Percentiles rank a stretch among this genome's conserved stretches.
Conservation (phyloP, 2,113 vertebrate species). For the Megaceryle torquata region DNA sequence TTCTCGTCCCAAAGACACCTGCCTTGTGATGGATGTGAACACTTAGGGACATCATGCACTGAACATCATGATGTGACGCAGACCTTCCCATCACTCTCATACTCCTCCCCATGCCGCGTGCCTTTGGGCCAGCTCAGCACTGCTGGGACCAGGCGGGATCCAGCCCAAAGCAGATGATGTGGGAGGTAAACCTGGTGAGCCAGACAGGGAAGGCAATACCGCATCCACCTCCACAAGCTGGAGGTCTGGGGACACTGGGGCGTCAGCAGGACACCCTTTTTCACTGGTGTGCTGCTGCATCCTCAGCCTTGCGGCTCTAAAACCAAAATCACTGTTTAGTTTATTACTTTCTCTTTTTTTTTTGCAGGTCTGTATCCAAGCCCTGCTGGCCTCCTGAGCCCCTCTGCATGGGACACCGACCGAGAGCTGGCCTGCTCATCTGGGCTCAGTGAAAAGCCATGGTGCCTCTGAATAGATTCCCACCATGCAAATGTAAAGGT, state of each 20-base stretch:
- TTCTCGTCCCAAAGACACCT: not conserved
- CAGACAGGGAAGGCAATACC: not conserved
- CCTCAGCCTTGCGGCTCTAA: not conserved
- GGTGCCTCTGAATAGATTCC: not conserved
- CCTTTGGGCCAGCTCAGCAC: not conserved
- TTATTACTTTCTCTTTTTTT: not conserved
- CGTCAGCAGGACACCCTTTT: not conserved
- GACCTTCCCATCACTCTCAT: not conserved
- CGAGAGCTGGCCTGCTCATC: not conserved
- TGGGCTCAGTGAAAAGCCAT: not conserved
- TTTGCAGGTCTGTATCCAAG: not conserved
- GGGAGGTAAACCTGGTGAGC: not conserved
- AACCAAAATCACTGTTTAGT: not conserved
- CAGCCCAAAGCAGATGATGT: not conserved
- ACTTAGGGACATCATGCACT: accelerated
- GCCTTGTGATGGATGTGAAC: not conserved
- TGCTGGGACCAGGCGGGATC: not conserved
- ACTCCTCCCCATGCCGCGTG: accelerated
- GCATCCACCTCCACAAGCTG: not conserved
- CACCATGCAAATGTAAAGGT: not conserved
- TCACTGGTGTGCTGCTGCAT: not conserved
- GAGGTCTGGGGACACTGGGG: not conserved
- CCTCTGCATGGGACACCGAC: accelerated
- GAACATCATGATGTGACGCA: not conserved
- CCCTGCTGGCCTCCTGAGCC: not conserved